Evolutionary conservation across 2,888 invertebrate genomes (phyloP).

Genomic region (Lomographa bimaculata): DNA sequence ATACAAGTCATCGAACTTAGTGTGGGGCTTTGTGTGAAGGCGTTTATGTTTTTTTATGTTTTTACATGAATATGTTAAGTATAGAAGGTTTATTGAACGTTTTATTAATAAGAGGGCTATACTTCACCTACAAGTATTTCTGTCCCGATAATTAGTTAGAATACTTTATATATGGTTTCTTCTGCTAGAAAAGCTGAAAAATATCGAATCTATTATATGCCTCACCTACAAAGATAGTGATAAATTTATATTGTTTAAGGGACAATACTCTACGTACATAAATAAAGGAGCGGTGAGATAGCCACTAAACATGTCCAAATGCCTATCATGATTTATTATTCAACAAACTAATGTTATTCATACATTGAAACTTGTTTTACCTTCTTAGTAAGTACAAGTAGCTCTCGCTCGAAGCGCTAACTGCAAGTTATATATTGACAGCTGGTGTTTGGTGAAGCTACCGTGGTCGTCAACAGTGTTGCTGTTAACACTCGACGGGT

Average conservation of each 20-base stretch:
- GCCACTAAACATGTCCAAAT: background rate
- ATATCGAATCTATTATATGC: too few relatives aligned
- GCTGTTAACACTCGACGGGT: constrained; percentile 2
- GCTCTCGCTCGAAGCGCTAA: constrained; percentile 24
- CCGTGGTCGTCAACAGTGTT: constrained; percentile 8
- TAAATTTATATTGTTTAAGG: background rate
- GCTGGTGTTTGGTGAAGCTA: constrained; percentile 19
- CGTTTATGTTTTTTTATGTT: too few relatives aligned
- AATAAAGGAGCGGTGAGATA: constrained; percentile 1
- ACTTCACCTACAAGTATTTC: too few relatives aligned
- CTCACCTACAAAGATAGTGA: background rate
- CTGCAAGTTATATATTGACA: constrained; percentile 24
- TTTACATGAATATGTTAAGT: too few relatives aligned
- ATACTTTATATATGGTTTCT: too few relatives aligned
- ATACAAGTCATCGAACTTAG: too few relatives aligned
- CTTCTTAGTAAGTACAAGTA: constrained; percentile 5
- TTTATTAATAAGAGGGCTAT: too few relatives aligned
- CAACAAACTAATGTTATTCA: too few relatives aligned
- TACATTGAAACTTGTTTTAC: constrained; percentile 2
- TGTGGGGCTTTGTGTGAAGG: too few relatives aligned
- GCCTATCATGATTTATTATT: background rate
- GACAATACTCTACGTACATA: background rate
- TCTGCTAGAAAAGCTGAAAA: too few relatives aligned
- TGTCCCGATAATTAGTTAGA: too few relatives aligned
- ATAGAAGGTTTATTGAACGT: too few relatives aligned